These are phyloP conservation scores for Machaerirhynchus nigripectus DNA, from an alignment of 2,113 vertebrate genomes.

Conservation along the genomic window DNA sequence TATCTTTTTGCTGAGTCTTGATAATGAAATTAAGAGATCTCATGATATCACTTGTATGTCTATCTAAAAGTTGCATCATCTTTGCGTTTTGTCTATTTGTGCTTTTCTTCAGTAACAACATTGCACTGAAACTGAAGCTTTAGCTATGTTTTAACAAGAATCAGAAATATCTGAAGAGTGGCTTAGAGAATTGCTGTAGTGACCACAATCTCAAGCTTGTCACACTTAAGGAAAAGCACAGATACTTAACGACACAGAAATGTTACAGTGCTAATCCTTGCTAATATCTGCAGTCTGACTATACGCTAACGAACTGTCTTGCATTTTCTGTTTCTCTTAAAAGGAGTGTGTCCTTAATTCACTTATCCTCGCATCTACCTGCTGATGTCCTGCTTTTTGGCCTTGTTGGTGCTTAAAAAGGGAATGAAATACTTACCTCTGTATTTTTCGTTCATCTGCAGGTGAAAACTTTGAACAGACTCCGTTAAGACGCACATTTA, in stretches of 20 bases:
- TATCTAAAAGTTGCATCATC: constrained; percentile 17
- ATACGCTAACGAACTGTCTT: constrained; percentile 52
- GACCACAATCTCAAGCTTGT: not conserved
- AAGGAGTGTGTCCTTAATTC: constrained; percentile 58
- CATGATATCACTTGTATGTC: not conserved
- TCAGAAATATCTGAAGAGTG: not conserved
- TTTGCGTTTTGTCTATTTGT: constrained; percentile 45
- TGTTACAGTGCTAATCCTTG: constrained; percentile 56
- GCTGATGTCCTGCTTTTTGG: constrained; percentile 54
- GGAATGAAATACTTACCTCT: not conserved
- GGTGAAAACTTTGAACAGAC: constrained; percentile 99
- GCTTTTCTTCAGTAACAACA: constrained; percentile 52
- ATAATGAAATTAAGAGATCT: not conserved
- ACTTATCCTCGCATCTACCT: constrained; percentile 51
- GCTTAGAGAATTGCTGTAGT: not conserved
- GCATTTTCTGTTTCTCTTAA: constrained; percentile 65
- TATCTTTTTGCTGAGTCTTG: not conserved
- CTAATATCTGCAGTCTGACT: constrained; percentile 54
- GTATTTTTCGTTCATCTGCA: constrained; percentile 64
- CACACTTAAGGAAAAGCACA: constrained; percentile 42
- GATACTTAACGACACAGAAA: not conserved
- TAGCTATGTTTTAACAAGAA: not conserved
- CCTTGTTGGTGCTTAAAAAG: not conserved
- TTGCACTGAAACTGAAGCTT: constrained; percentile 9
- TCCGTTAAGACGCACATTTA: constrained; percentile 95